phyloP scores from a whole-genome alignment of 1,140 invertebrate genomes.

The Atta colombica region DNA sequence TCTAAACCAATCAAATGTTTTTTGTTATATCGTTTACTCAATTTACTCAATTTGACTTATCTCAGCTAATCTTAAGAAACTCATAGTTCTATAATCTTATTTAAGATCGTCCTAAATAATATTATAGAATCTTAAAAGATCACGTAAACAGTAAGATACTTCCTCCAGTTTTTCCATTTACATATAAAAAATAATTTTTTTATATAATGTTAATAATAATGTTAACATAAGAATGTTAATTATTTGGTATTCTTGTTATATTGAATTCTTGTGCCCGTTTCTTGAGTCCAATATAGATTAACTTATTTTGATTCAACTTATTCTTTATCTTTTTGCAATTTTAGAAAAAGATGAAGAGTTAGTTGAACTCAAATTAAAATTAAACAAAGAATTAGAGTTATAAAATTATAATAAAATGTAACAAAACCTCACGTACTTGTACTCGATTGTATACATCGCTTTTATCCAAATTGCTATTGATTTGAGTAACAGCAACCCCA shows the following conservation, averaged over 20 bases:
- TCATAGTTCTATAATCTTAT: background rate
- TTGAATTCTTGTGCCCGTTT: background rate
- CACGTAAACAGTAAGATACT: background rate
- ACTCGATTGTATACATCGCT: slow-evolving; percentile 76
- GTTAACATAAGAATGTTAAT: background rate
- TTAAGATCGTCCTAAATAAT: background rate
- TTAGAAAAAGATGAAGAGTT: too few relatives aligned
- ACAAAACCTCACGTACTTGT: slow-evolving; percentile 67
- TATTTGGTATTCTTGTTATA: background rate
- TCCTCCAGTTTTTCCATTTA: background rate
- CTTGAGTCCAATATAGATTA: too few relatives aligned
- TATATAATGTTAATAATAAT: background rate
- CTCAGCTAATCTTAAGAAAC: background rate
- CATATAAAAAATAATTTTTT: background rate
- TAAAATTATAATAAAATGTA: background rate
- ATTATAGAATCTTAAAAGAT: background rate
- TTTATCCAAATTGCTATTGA: slow-evolving; percentile 78
- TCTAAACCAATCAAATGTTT: slow-evolving; percentile 32
- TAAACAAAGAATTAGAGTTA: background rate
- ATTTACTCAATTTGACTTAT: background rate
- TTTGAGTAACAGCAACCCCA: slow-evolving; percentile 86
- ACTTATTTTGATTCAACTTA: too few relatives aligned
- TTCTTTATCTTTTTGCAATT: too few relatives aligned
- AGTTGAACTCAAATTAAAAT: too few relatives aligned
- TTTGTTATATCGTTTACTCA: background rate